These are phyloP conservation scores for Ochotona princeps DNA, from an alignment of 2,113 vertebrate genomes.

Conservation along the genomic window DNA sequence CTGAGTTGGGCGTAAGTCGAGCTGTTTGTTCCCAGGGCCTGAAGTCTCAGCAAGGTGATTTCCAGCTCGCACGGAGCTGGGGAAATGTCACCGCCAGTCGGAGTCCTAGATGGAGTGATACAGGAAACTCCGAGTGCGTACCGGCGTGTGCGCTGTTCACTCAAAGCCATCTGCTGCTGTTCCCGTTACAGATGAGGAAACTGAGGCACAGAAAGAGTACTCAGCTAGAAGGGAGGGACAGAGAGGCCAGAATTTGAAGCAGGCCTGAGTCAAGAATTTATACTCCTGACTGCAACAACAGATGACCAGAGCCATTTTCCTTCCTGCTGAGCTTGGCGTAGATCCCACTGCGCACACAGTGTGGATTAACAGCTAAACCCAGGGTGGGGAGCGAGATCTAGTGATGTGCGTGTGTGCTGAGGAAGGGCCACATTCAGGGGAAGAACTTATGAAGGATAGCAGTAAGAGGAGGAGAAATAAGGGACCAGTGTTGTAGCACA, in stretches of 20 bases:
- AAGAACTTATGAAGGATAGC: not conserved
- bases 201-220: not conserved
- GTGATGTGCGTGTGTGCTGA: not conserved
- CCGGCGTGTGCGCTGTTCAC: no score
- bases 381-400: no score
- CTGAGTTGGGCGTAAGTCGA: not conserved
- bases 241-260: not conserved
- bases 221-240: not conserved
- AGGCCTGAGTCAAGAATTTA: not conserved
- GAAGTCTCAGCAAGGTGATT: not conserved
- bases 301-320: not conserved
- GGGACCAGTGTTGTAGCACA: no score
- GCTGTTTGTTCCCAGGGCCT: not conserved
- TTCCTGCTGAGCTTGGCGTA: fast-evolving
- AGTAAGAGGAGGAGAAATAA: not conserved
- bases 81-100: not conserved
- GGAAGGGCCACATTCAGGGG: not conserved
- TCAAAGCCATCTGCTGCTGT: fast-evolving
- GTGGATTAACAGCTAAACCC: no score
- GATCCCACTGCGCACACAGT: not conserved
- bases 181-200: not conserved
- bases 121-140: fast-evolving
- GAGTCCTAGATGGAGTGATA: no score
- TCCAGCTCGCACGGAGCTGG: no score
- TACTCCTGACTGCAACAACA: not conserved